A percentile compares a stretch with the other conserved stretches of the same genome.
phyloP scores from a whole-genome alignment of 2,797 vertebrate species.

The Cyclopterus lumpus region DNA sequence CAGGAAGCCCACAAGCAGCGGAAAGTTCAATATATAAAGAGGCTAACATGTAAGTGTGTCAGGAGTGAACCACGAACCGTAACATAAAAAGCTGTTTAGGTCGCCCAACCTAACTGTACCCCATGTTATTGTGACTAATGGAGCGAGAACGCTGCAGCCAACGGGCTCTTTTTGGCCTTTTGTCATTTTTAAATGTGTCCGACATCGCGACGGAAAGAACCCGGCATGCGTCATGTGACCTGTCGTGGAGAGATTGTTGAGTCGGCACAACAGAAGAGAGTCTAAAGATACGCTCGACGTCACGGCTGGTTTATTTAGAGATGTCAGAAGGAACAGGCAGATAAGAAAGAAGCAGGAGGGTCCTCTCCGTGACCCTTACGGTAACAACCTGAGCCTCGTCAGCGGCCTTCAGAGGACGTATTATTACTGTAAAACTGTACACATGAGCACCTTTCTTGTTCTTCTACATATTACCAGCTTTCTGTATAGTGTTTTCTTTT shows the following conservation, averaged over 20 bases:
- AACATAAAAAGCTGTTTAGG: not conserved
- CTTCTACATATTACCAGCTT: too few relatives aligned
- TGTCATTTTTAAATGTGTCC: not conserved
- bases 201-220: not conserved
- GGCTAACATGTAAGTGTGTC: too few relatives aligned
- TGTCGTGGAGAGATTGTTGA: not conserved
- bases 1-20: not conserved
- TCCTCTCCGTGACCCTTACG: not conserved
- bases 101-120: too few relatives aligned
- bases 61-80: not conserved
- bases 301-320: too few relatives aligned
- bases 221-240: not conserved
- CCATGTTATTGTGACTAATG: too few relatives aligned
- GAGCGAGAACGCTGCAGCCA: not conserved
- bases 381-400: not conserved
- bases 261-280: too few relatives aligned
- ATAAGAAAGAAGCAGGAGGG: too few relatives aligned
- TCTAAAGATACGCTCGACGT: too few relatives aligned
- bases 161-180: not conserved
- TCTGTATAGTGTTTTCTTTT: too few relatives aligned
- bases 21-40: too few relatives aligned
- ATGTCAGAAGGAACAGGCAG: not conserved
- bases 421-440: too few relatives aligned
- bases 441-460: too few relatives aligned
- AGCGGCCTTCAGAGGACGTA: not conserved